phyloP scores from a whole-genome alignment of 1,140 invertebrate genomes.

The Drosophila kohkoa region DNA sequence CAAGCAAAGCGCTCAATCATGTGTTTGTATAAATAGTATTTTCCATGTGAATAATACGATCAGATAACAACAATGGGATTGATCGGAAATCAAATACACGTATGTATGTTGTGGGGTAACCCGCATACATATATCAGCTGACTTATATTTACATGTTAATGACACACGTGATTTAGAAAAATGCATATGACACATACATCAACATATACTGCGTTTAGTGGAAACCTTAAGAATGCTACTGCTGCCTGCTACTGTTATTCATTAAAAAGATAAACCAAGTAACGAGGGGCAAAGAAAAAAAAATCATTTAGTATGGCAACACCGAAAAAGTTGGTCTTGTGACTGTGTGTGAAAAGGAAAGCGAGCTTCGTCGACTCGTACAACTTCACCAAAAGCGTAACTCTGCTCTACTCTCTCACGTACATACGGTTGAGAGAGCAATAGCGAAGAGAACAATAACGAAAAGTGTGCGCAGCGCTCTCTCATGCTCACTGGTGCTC shows the following conservation, averaged over 20 bases:
- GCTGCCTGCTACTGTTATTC: background rate
- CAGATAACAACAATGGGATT: constrained; percentile 26
- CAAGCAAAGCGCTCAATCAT: constrained; percentile 27
- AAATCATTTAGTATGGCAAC: constrained; percentile 67
- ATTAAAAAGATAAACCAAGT: constrained; percentile 31
- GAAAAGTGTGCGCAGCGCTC: constrained; percentile 52
- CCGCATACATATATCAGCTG: constrained; percentile 43
- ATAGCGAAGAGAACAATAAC: constrained; percentile 33
- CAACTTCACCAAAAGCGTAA: constrained; percentile 68
- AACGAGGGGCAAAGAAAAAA: constrained; percentile 25
- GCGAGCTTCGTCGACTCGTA: constrained; percentile 58
- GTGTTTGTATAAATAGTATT: constrained; percentile 20
- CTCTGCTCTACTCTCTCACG: constrained; percentile 38
- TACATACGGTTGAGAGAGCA: constrained; percentile 23
- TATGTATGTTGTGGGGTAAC: background rate
- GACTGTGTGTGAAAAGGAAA: constrained; percentile 72
- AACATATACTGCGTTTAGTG: constrained; percentile 16
- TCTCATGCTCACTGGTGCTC: constrained; percentile 1
- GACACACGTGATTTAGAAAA: constrained; percentile 34
- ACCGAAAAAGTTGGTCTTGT: constrained; percentile 70
- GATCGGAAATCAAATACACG: constrained; percentile 5
- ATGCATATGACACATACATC: constrained; percentile 22
- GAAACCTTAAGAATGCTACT: constrained; percentile 27
- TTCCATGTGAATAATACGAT: constrained; percentile 13
- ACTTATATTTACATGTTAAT: constrained; percentile 37